phyloP scores from a whole-genome alignment of 2,888 invertebrate genomes.

The Aphelenchoides bicaudatus region DNA sequence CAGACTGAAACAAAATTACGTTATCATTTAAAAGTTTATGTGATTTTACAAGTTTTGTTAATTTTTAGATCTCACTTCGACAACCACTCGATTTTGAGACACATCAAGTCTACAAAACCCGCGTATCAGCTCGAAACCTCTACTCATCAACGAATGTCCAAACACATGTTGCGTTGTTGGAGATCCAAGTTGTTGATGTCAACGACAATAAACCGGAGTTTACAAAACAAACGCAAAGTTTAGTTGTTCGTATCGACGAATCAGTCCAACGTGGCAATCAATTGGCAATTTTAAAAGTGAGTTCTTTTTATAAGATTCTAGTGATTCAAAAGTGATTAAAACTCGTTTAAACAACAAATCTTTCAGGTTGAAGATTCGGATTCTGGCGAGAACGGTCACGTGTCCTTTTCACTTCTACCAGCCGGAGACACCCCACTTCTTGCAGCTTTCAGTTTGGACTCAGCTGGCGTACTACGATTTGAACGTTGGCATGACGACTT shows the following conservation, averaged over 20 bases:
- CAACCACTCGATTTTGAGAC: constrained; percentile 20
- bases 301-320: not conserved
- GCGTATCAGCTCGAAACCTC: not conserved
- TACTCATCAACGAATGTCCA: constrained; percentile 2
- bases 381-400: constrained; percentile 58
- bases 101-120: too few relatives aligned
- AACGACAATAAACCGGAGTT: constrained; percentile 54
- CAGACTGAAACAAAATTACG: too few relatives aligned
- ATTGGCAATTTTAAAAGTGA: constrained; percentile 23
- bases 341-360: too few relatives aligned
- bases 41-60: too few relatives aligned
- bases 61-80: too few relatives aligned
- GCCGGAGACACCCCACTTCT: constrained; percentile 41
- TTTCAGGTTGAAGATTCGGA: constrained; percentile 83
- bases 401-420: constrained; percentile 70
- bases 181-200: constrained; percentile 31
- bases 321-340: too few relatives aligned
- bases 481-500: constrained; percentile 32
- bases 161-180: too few relatives aligned
- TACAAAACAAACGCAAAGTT: constrained; percentile 1
- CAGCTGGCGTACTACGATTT: constrained; percentile 29
- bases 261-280: constrained; percentile 26
- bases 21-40: too few relatives aligned
- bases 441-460: constrained; percentile 19
- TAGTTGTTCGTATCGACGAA: constrained; percentile 22